phyloP scores from a whole-genome alignment of 2,113 vertebrate genomes.

The Hemicordylus capensis region DNA sequence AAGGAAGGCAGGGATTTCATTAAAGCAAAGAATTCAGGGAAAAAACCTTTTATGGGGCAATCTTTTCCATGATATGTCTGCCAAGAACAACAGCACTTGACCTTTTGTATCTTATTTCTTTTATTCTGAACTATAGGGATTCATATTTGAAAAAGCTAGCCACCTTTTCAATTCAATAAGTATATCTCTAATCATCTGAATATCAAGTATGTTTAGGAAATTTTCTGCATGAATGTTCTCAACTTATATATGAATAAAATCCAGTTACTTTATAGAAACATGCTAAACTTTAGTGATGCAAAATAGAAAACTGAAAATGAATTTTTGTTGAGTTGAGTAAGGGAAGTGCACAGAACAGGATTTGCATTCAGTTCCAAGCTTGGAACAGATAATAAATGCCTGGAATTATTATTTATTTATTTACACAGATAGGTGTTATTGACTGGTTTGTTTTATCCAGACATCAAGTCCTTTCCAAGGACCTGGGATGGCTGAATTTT shows the following conservation, averaged over 20 bases:
- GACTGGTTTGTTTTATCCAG: no score
- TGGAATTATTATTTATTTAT: no score
- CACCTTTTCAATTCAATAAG: background rate
- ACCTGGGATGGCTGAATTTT: no score
- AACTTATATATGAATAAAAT: background rate
- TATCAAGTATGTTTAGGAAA: background rate
- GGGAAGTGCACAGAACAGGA: no score
- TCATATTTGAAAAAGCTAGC: constrained; percentile 20
- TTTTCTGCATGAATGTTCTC: background rate
- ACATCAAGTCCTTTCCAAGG: no score
- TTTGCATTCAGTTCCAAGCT: no score
- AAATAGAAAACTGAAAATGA: background rate
- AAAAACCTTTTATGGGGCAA: constrained; percentile 14
- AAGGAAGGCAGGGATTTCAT: background rate
- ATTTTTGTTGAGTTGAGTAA: background rate
- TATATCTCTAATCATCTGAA: background rate
- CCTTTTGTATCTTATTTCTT: constrained; percentile 23
- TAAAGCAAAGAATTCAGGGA: constrained; percentile 23
- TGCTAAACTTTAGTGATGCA: background rate
- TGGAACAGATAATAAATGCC: no score
- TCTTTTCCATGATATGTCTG: constrained; percentile 36
- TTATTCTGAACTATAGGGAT: constrained; percentile 3
- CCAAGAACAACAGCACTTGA: constrained; percentile 21
- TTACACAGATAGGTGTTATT: no score
- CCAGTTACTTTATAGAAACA: constrained; percentile 7